A percentile compares a stretch with the other conserved stretches of the same genome.
Evolutionary conservation across 2,797 vertebrate species (phyloP).

Genomic region (Thaleichthys pacificus): DNA sequence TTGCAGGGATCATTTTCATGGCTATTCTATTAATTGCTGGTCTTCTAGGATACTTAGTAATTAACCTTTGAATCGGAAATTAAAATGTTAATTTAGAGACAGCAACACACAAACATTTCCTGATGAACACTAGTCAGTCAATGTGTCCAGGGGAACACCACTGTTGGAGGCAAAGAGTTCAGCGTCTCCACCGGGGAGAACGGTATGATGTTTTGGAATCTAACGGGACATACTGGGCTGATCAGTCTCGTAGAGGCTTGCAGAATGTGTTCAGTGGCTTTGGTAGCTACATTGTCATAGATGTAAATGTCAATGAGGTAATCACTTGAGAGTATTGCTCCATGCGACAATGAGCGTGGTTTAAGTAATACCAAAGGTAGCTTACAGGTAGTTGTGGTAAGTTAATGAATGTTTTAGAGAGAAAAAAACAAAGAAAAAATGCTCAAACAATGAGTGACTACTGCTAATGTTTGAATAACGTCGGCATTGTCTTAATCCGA

Average conservation of each 20-base stretch:
- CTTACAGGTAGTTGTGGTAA: slow-evolving; percentile 22
- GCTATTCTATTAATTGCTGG: slow-evolving; percentile 84
- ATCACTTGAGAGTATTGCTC: neutral
- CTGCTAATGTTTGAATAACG: neutral
- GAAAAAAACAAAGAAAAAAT: neutral
- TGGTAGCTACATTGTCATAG: slow-evolving; percentile 49
- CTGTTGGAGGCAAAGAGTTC: slow-evolving; percentile 35
- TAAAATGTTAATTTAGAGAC: slow-evolving; percentile 43
- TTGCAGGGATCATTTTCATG: slow-evolving; percentile 84
- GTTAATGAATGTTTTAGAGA: slow-evolving; percentile 14
- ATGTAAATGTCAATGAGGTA: slow-evolving; percentile 8
- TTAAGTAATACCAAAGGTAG: neutral
- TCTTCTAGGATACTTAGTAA: slow-evolving; percentile 87
- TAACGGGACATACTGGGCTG: slow-evolving; percentile 44
- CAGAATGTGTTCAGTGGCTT: slow-evolving; percentile 50
- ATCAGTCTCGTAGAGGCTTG: slow-evolving; percentile 34
- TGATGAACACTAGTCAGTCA: slow-evolving; percentile 17
- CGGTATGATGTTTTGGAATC: slow-evolving; percentile 10
- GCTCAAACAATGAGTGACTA: neutral
- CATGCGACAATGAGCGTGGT: neutral
- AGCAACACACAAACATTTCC: slow-evolving; percentile 27
- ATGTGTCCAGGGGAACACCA: slow-evolving; percentile 28
- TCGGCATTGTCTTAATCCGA: neutral
- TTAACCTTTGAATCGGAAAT: slow-evolving; percentile 81
- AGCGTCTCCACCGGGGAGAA: slow-evolving; percentile 32